These are phyloP conservation scores for Bergia puertoricense DNA, from an alignment of 92 coral and sea anemone genomes.

Conservation along the genomic window DNA sequence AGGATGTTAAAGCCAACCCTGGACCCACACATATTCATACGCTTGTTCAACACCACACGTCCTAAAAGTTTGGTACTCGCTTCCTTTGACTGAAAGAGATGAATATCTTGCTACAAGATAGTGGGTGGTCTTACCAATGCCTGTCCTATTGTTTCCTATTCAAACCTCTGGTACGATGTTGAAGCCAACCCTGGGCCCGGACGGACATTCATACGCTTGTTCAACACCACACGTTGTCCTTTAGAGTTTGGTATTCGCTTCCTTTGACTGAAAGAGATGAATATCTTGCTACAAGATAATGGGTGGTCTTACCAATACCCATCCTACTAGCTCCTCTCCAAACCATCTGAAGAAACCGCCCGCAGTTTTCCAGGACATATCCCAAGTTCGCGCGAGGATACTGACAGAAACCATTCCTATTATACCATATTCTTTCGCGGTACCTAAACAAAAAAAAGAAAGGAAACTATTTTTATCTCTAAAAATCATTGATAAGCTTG, in stretches of 20 bases:
- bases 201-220: background rate
- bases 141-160: conserved; percentile 7
- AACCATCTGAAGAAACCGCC: conserved; percentile 22
- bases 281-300: conserved; percentile 12
- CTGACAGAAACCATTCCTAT: background rate
- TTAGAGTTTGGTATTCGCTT: background rate
- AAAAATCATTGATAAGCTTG: background rate
- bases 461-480: too few relatives aligned
- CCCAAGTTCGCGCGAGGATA: conserved; percentile 18
- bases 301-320: conserved; percentile 7
- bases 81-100: background rate
- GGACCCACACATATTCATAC: background rate
- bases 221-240: conserved; percentile 31
- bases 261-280: conserved; percentile 1
- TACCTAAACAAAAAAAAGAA: background rate
- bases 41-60: conserved; percentile 27
- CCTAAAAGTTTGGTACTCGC: background rate
- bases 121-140: conserved; percentile 1
- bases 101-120: conserved; percentile 20
- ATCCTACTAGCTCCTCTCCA: conserved; percentile 18
- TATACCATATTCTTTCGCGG: background rate
- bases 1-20: background rate
- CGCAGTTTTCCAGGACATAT: background rate
- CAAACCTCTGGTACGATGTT: background rate
- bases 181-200: background rate